phyloP scores from a whole-genome alignment of 2,797 vertebrate species.

The Squalus acanthias region DNA sequence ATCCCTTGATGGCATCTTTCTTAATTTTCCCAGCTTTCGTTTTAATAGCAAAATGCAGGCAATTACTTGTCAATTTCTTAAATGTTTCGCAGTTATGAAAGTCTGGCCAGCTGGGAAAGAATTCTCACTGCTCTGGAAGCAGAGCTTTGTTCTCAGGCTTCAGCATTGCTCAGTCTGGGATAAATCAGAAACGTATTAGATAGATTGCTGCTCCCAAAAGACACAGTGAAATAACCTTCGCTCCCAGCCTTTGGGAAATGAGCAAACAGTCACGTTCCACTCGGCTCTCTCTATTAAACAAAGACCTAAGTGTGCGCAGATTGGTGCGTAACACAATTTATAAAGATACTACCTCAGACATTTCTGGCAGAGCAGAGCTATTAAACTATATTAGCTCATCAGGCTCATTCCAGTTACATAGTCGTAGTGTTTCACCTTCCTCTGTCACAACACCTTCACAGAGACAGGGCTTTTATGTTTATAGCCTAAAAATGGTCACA shows the following conservation, averaged over 20 bases:
- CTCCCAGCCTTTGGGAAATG: constrained; percentile 70
- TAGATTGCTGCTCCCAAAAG: constrained; percentile 76
- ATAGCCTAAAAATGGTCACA: neutral
- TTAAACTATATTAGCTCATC: constrained; percentile 41
- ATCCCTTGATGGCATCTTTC: neutral
- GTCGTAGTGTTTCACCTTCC: neutral
- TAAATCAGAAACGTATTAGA: constrained; percentile 82
- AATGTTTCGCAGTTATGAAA: constrained; percentile 71
- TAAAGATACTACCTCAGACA: constrained; percentile 69
- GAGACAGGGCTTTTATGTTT: neutral
- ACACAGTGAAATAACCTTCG: constrained; percentile 78
- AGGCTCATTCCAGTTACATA: constrained; percentile 30
- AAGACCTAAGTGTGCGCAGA: constrained; percentile 71
- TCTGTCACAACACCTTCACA: neutral
- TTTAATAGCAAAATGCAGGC: constrained; percentile 53
- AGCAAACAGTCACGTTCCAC: constrained; percentile 67
- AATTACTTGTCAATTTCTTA: constrained; percentile 67
- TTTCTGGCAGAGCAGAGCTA: constrained; percentile 72
- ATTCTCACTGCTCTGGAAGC: constrained; percentile 58
- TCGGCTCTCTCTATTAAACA: constrained; percentile 72
- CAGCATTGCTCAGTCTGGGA: constrained; percentile 71
- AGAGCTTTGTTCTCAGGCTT: constrained; percentile 76
- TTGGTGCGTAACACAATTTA: constrained; percentile 68
- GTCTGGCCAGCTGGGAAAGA: constrained; percentile 70
- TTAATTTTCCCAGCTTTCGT: constrained; percentile 8